A percentile compares a stretch with the other conserved stretches of the same genome.
phyloP scores from a whole-genome alignment of 2,113 vertebrate genomes.

The Morone chrysops region DNA sequence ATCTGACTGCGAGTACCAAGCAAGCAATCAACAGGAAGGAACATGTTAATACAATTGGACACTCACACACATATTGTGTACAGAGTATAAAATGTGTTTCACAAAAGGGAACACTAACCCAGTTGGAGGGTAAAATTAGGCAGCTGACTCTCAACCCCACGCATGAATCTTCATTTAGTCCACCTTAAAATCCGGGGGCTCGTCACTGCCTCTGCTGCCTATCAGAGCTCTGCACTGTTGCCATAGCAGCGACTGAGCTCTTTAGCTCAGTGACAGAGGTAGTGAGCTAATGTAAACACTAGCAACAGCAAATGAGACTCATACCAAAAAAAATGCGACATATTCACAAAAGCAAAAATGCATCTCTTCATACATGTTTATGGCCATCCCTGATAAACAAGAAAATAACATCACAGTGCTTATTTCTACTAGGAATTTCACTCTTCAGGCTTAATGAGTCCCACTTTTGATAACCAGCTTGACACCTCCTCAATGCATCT shows the following conservation, averaged over 20 bases:
- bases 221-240: constrained; percentile 54
- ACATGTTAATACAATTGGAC: background rate
- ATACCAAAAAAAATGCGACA: background rate
- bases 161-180: constrained; percentile 18
- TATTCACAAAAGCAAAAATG: background rate
- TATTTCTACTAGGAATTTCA: too few relatives aligned
- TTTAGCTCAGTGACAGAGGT: constrained; percentile 37
- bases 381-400: background rate
- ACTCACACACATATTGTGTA: background rate
- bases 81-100: background rate
- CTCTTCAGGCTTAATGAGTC: background rate
- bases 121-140: background rate
- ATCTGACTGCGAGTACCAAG: background rate
- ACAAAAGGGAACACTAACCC: background rate
- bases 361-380: background rate
- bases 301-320: constrained; percentile 9
- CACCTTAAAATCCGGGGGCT: constrained; percentile 42
- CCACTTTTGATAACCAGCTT: background rate
- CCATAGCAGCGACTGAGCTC: constrained; percentile 57
- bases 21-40: background rate
- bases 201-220: constrained; percentile 26
- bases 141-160: background rate
- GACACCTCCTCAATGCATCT: background rate
- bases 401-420: too few relatives aligned
- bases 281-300: constrained; percentile 31